Base-by-base conservation (phyloP, 2,888 invertebrate species). In the Torymus texanus region DNA sequence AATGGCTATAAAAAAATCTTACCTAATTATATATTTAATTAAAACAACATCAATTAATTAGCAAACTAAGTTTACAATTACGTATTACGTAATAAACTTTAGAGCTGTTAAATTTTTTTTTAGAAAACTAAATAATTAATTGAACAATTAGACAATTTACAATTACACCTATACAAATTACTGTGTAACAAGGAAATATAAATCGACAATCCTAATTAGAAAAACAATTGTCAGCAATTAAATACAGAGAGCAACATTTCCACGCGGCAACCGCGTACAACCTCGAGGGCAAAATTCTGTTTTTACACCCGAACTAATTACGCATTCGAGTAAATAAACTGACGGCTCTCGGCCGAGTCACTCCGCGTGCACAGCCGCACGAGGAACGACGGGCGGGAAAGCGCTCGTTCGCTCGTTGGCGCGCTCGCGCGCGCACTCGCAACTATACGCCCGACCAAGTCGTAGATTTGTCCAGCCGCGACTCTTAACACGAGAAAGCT, bases 401-500 rank as follows among this genome's bases (percentile, higher is more conserved):
- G 21, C 70, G 5, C 65, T 65, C 51, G 65, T 16, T 16, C 16
- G 16, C 66, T 29, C 29, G 29, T 29, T 29, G 24, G n/a, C 41
- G 56, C 59, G 59, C 21, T 50, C 18, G 16, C 59, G 59, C 21
- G 59, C 18, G 16, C 29, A 55, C 18, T 24, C 56, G 53, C 13
- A 51, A n/a, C 24, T 14, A 21, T 13, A 14, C 13, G 13, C 10
- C n/a, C 58, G 50, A 63, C 59, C 58, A 59, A 75, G 82, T 78
- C 81, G 68, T 82, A 81, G 82, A 79, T 82, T 81, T 73, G 79
- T 75, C 77, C 71, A 67, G 59, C 29, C 29, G 4, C 56, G 75
- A 78, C 76, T 81, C 55, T 65, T 61, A 75, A 81, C 80, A 82
- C 74, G 78, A 70, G 74, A 82, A 81, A 81, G 80, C 81, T 81